Conservation (phyloP, 2,888 invertebrate species). For the Mesorhabditis sp. region DNA sequence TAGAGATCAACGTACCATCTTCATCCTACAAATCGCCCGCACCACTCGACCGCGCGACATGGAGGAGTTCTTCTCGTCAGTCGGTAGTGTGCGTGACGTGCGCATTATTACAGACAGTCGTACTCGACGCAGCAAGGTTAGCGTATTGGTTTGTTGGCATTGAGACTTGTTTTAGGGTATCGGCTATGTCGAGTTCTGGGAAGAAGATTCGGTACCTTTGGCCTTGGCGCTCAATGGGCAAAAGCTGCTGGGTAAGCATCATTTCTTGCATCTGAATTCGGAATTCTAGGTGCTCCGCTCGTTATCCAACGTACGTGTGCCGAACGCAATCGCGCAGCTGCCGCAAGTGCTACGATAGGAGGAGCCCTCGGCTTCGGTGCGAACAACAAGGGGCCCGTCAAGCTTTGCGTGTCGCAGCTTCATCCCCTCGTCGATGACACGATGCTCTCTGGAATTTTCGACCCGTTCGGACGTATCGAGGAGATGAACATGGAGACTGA, state of each 20-base stretch:
- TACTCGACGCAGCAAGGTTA: conserved; percentile 84
- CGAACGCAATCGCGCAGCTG: conserved; percentile 67
- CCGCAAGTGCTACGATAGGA: conserved; percentile 52
- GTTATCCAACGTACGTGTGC: conserved; percentile 96
- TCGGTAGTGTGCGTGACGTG: conserved; percentile 92
- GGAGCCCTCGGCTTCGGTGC: conserved; percentile 59
- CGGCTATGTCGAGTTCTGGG: conserved; percentile 98
- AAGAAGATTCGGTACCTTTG: conserved; percentile 77
- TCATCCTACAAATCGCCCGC: conserved; percentile 67
- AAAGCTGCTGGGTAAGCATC: conserved; percentile 72
- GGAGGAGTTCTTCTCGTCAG: conserved; percentile 94
- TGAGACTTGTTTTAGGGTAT: conserved; percentile 69
- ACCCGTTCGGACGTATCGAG: conserved; percentile 61
- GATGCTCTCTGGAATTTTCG: conserved; percentile 95
- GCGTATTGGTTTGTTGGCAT: background rate
- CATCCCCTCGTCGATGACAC: conserved; percentile 69
- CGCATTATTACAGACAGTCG: conserved; percentile 97
- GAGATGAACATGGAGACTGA: conserved; percentile 89
- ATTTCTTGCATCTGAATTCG: background rate
- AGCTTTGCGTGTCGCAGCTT: conserved; percentile 22
- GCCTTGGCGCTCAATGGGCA: conserved; percentile 85
- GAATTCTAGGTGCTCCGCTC: conserved; percentile 75
- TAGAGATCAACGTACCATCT: conserved; percentile 90
- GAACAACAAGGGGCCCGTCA: conserved; percentile 11
- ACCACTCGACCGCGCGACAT: conserved; percentile 52